Evolutionary conservation across 92 coral and sea anemone genomes (phyloP).

Genomic region (Paragorgia papillata): DNA sequence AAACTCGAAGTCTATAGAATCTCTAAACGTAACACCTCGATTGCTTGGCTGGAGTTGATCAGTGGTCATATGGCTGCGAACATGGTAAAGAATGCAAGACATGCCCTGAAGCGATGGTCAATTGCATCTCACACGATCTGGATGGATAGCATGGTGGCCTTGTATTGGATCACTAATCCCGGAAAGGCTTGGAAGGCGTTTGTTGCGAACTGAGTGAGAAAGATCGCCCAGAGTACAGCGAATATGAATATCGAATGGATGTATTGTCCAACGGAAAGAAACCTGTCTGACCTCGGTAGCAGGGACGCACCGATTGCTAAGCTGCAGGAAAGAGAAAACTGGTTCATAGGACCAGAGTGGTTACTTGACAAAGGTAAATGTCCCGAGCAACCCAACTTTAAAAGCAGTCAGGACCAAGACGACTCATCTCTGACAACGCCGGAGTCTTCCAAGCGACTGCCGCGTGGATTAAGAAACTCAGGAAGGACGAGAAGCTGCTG

Average conservation of each 20-base stretch:
- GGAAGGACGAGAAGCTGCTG: no score
- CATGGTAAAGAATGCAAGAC: constrained; percentile 48
- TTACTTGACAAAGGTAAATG: constrained; percentile 41
- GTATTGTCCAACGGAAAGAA: constrained; percentile 65
- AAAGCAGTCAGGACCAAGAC: constrained; percentile 17
- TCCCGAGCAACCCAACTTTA: constrained; percentile 46
- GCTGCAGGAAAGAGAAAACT: constrained; percentile 51
- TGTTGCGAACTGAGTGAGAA: constrained; percentile 60
- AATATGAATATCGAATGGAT: constrained; percentile 56
- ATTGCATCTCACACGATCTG: constrained; percentile 46
- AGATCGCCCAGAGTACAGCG: constrained; percentile 58
- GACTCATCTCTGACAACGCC: no score
- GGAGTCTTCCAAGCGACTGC: no score
- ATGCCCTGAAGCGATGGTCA: constrained; percentile 57
- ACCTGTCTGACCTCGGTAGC: constrained; percentile 71
- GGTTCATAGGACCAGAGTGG: constrained; percentile 56
- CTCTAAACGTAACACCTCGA: constrained; percentile 63
- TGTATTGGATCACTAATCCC: constrained; percentile 69
- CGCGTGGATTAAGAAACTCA: no score
- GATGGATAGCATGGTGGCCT: constrained; percentile 62
- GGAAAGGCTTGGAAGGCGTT: constrained; percentile 65
- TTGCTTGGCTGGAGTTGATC: constrained; percentile 63
- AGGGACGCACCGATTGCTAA: constrained; percentile 55
- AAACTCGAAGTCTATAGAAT: constrained; percentile 66
- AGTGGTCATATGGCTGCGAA: constrained; percentile 60